Conservation (phyloP, 1,140 invertebrate genomes). For the Drosophila albomicans region DNA sequence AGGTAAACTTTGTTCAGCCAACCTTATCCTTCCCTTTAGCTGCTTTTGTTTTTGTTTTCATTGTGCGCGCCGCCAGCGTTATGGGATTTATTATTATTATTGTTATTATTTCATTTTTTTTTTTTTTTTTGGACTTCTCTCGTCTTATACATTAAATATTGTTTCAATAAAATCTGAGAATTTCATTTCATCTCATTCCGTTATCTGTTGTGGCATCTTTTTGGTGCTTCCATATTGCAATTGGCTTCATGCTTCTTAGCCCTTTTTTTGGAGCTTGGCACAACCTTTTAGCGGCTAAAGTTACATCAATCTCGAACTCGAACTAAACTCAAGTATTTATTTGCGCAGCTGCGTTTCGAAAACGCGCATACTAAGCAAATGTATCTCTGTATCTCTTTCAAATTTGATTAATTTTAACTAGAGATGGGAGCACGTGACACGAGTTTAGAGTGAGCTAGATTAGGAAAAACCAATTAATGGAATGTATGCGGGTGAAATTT, state of each 20-base stretch:
- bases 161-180: slow-evolving; percentile 63
- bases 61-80: slow-evolving; percentile 68
- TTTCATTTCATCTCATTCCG: slow-evolving; percentile 24
- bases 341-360: slow-evolving; percentile 67
- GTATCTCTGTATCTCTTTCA: slow-evolving; percentile 68
- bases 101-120: slow-evolving; percentile 8
- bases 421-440: slow-evolving; percentile 24
- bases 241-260: slow-evolving; percentile 53
- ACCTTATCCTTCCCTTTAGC: slow-evolving; percentile 14
- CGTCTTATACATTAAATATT: slow-evolving; percentile 74
- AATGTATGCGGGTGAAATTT: too few species aligned
- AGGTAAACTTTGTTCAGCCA: slow-evolving; percentile 71
- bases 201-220: neutral
- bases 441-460: neutral
- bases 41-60: slow-evolving; percentile 71
- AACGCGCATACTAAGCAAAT: slow-evolving; percentile 17
- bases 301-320: slow-evolving; percentile 57
- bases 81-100: slow-evolving; percentile 82
- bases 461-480: neutral
- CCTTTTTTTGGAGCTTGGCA: slow-evolving; percentile 34
- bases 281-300: slow-evolving; percentile 76
- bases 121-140: neutral
- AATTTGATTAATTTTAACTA: slow-evolving; percentile 57
- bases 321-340: slow-evolving; percentile 65
- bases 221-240: slow-evolving; percentile 14